Evolutionary conservation across 2,888 invertebrate genomes (phyloP), one percentile per base, ranked within the genome.

Genomic region (Leptopilina syphax): DNA sequence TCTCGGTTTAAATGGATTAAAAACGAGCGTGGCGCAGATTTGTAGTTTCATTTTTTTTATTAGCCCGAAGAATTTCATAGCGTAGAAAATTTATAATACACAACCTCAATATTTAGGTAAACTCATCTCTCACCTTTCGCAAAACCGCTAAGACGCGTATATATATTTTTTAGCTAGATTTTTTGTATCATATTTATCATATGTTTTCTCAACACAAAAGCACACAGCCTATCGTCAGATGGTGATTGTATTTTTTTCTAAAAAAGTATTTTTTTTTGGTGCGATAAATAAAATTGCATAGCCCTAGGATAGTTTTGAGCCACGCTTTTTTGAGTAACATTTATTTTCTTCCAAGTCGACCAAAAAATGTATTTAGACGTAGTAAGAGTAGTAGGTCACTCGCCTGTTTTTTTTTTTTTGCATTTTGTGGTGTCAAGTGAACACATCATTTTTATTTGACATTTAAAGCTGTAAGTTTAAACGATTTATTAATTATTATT

Each of bases 61-160:
- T 81, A 68, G 2, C 34, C 79, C 79, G 76, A 65, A 77, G 76
- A 80, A 77, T 79, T 77, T 82, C 66, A 80, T 80, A 78, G 70
- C 77, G 80, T 84, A 81, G 79, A 67, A 80, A 81, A 86, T 85
- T 88, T 83, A 87, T 34, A 34, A 86, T 89, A 87, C 85, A 89
- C 87, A 89, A 91, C 90, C 89, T 91, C 88, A 88, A 86, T 90
- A 89, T 89, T 47, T 90, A 90, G 88, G 86, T 90, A 89, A 91
- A 91, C 90, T 90, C 90, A 89, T 89, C 90, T 89, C 91, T 92
- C 92, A 92, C 92, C 92, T 92, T 92, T 90, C 89, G 87, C 86
- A 86, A 86, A 88, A 88, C 85, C 88, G 87, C 89, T 89, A 91
- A 90, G 91, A 89, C 88, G 91, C 83, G 84, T 88, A 88, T 87